Evolutionary conservation across 2,888 invertebrate species (phyloP).

Genomic region (Sinotaia quadrata): DNA sequence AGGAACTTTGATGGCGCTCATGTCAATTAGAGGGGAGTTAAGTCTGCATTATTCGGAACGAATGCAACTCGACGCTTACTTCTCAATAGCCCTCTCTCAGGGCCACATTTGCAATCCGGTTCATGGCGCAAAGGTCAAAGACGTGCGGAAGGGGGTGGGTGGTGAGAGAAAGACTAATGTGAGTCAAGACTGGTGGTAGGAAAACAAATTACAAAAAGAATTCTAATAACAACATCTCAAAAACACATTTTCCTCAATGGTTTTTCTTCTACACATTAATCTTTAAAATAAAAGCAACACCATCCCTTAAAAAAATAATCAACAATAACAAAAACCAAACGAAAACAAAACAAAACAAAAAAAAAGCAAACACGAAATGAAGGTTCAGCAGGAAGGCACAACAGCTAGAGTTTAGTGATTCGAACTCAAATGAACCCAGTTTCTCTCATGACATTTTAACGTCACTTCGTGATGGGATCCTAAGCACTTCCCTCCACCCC

Average conservation of each 20-base stretch:
- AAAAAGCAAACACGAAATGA: too few species aligned
- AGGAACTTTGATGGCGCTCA: slow-evolving; percentile 21
- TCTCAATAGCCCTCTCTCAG: slow-evolving; percentile 15
- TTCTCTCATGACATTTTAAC: neutral
- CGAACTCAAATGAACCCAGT: neutral
- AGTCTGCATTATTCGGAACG: slow-evolving; percentile 18
- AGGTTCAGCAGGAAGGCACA: too few species aligned
- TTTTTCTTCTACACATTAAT: neutral
- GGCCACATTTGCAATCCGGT: slow-evolving; percentile 1
- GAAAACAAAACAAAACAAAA: too few species aligned
- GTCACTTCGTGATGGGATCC: too few species aligned
- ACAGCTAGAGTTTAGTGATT: slow-evolving; percentile 25
- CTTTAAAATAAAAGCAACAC: slow-evolving; percentile 10
- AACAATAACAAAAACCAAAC: too few species aligned
- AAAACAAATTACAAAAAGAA: slow-evolving; percentile 5
- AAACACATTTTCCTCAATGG: neutral
- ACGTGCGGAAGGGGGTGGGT: neutral
- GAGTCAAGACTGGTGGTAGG: neutral
- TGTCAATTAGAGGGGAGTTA: slow-evolving; percentile 31
- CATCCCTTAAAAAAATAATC: too few species aligned
- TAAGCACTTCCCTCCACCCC: too few species aligned
- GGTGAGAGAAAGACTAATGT: neutral
- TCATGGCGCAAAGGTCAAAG: neutral
- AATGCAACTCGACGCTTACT: too few species aligned
- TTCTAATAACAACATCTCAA: too few species aligned